phyloP scores from a whole-genome alignment of 2,797 vertebrate genomes.

The Tapera naevia region DNA sequence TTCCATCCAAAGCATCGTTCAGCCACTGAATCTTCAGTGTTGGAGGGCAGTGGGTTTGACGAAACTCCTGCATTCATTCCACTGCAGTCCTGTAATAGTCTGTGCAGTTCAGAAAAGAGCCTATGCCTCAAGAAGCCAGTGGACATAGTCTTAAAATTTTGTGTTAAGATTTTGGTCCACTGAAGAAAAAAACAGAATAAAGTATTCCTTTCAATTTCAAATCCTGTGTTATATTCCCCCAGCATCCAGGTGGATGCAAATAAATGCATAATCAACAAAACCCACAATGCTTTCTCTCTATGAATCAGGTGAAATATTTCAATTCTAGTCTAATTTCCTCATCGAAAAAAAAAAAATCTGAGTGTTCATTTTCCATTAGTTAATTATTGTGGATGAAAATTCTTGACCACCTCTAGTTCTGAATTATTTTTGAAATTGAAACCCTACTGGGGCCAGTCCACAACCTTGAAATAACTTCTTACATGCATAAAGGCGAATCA shows the following conservation, averaged over 20 bases:
- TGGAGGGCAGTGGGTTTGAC: neutral
- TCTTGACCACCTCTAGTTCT: neutral
- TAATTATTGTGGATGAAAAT: neutral
- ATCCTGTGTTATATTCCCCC: neutral
- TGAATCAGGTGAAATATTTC: neutral
- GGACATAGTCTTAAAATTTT: neutral
- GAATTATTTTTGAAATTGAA: neutral
- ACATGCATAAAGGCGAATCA: neutral
- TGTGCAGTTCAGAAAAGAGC: neutral
- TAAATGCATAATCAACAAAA: neutral
- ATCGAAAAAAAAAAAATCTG: neutral
- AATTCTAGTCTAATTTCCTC: neutral
- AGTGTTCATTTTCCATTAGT: neutral
- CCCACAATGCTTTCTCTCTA: neutral
- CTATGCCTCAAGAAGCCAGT: neutral
- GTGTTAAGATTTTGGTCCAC: neutral
- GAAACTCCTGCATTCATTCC: neutral
- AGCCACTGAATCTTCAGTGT: neutral
- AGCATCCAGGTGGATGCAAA: neutral
- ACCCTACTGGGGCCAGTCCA: accelerated
- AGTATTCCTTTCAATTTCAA: neutral
- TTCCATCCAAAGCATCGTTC: neutral
- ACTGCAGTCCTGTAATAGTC: neutral
- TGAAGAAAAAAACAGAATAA: neutral
- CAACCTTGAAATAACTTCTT: neutral